These are phyloP conservation scores for Crossocerus cetratus DNA, from an alignment of 2,888 invertebrate genomes.

Conservation along the genomic window DNA sequence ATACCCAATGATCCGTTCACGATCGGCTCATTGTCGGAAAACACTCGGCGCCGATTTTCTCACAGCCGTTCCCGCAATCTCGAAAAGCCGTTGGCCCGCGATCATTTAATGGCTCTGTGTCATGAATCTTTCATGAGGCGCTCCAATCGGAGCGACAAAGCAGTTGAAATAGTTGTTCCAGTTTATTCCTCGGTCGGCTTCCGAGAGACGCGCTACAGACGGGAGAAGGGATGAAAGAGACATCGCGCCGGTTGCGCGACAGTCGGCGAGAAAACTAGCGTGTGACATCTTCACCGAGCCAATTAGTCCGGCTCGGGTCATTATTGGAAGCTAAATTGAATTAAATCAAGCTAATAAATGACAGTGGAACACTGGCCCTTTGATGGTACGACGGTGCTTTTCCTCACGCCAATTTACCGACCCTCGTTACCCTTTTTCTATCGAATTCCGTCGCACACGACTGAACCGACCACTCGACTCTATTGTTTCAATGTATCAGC, in stretches of 20 bases:
- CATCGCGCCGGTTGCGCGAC: slow-evolving; percentile 16
- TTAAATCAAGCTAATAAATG: slow-evolving; percentile 70
- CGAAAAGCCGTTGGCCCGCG: slow-evolving; percentile 64
- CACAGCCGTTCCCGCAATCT: slow-evolving; percentile 67
- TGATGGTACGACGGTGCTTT: slow-evolving; percentile 57
- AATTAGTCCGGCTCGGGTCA: slow-evolving; percentile 61
- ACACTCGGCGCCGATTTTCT: slow-evolving; percentile 66
- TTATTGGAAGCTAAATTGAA: slow-evolving; percentile 71
- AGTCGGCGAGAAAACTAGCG: slow-evolving; percentile 53
- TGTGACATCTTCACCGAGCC: slow-evolving; percentile 68
- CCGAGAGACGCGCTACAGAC: background rate
- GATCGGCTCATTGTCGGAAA: slow-evolving; percentile 66
- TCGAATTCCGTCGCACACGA: background rate
- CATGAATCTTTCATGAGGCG: slow-evolving; percentile 66
- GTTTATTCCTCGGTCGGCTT: background rate
- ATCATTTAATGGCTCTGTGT: slow-evolving; percentile 66
- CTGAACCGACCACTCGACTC: too few relatives aligned
- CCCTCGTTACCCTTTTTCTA: slow-evolving; percentile 28
- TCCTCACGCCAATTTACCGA: slow-evolving; percentile 67
- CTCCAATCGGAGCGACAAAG: background rate
- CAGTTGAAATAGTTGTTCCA: too few relatives aligned
- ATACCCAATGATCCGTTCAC: slow-evolving; percentile 74
- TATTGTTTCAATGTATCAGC: too few relatives aligned
- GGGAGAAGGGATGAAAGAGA: background rate
- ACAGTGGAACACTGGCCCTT: slow-evolving; percentile 52